Conservation (phyloP, 2,888 invertebrate genomes). For the Leucozona laternaria region DNA sequence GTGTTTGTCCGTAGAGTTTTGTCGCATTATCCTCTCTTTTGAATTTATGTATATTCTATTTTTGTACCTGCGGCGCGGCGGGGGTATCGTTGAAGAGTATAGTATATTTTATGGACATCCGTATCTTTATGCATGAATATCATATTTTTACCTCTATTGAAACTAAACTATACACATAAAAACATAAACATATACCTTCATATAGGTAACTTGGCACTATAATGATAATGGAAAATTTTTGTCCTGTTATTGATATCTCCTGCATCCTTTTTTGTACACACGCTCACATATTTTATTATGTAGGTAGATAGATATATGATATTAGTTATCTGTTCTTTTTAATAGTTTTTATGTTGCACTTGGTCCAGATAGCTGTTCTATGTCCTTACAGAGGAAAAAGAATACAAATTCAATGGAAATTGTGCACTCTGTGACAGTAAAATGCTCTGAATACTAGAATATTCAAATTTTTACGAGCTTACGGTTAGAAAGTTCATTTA, state of each 20-base stretch:
- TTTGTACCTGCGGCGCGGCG: slow-evolving; percentile 1
- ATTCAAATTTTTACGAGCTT: background rate
- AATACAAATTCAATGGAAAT: background rate
- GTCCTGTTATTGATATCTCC: slow-evolving; percentile 59
- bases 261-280: background rate
- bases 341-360: slow-evolving; percentile 8
- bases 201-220: background rate
- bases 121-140: slow-evolving; percentile 15
- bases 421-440: background rate
- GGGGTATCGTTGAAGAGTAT: slow-evolving; percentile 3
- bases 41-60: slow-evolving; percentile 18
- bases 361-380: background rate
- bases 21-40: slow-evolving; percentile 39
- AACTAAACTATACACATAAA: slow-evolving; percentile 6
- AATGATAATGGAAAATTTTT: slow-evolving; percentile 60
- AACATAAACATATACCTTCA: background rate
- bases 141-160: slow-evolving; percentile 3
- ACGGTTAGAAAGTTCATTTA: background rate
- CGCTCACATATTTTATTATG: background rate
- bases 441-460: background rate
- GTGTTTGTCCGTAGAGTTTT: slow-evolving; percentile 7
- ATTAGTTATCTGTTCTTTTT: background rate
- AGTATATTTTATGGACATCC: slow-evolving; percentile 5
- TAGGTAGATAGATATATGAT: too few relatives aligned
- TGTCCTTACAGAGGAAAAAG: too few relatives aligned